phyloP scores from a whole-genome alignment of 23 tunicate species.

The Trididemnum nubilum region DNA sequence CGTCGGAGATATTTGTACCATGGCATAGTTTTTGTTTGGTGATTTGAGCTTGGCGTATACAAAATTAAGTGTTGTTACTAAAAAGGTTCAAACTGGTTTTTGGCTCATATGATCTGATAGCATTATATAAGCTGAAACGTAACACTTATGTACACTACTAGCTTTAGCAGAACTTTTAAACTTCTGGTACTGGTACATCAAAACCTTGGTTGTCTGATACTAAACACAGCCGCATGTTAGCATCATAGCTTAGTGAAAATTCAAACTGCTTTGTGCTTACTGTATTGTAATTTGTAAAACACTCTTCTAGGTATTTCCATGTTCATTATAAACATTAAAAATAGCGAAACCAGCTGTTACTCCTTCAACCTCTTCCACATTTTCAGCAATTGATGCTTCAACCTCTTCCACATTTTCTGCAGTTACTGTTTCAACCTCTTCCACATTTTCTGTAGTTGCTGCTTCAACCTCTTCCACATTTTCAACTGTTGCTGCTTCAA shows the following conservation, averaged over 20 bases:
- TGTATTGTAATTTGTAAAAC: no score
- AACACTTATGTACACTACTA: no score
- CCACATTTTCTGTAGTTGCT: not conserved
- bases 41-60: not conserved
- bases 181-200: no score
- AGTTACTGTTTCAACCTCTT: not conserved
- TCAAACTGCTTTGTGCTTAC: no score
- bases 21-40: not conserved
- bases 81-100: not conserved
- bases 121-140: no score
- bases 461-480: not conserved
- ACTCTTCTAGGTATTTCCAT: not conserved
- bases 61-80: not conserved
- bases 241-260: no score
- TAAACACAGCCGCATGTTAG: no score
- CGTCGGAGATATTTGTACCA: not conserved
- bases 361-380: not conserved
- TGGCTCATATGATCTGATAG: no score
- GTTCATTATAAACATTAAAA: not conserved
- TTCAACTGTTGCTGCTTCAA: not conserved
- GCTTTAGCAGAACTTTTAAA: no score
- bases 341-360: not conserved
- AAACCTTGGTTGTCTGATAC: no score
- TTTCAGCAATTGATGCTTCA: not conserved
- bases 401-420: not conserved